These are phyloP conservation scores for Shinisaurus crocodilurus DNA, from an alignment of 2,113 vertebrate species.

Conservation along the genomic window DNA sequence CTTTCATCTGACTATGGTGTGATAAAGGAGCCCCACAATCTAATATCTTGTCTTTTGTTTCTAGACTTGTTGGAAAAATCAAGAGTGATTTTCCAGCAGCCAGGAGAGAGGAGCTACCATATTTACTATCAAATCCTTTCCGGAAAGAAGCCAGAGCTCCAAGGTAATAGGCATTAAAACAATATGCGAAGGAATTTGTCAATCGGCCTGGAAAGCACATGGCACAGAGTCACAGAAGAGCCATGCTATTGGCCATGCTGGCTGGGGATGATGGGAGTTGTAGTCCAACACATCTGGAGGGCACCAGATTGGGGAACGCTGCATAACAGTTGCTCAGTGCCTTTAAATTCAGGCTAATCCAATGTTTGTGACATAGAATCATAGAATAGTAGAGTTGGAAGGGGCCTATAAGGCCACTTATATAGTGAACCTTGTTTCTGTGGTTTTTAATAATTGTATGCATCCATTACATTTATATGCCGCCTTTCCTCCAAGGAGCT, in stretches of 20 bases:
- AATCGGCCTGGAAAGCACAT: background rate
- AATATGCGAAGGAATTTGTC: background rate
- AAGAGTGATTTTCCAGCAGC: constrained; percentile 95
- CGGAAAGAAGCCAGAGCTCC: constrained; percentile 92
- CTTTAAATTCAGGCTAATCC: background rate
- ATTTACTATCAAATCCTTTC: constrained; percentile 96
- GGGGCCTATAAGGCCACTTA: too few species aligned
- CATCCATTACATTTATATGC: background rate
- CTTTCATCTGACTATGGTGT: accelerated
- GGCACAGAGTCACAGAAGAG: background rate
- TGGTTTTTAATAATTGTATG: background rate
- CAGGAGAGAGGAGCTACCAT: constrained; percentile 91
- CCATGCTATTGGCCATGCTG: background rate
- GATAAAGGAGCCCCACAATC: background rate
- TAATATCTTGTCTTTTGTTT: constrained; percentile 25
- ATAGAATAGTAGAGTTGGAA: too few species aligned
- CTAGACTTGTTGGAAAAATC: constrained; percentile 96
- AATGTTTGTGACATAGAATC: background rate
- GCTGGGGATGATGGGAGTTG: too few species aligned
- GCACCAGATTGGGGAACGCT: too few species aligned
- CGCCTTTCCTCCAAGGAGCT: background rate
- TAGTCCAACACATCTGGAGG: too few species aligned
- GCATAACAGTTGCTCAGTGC: background rate
- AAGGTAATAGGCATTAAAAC: constrained; percentile 76
- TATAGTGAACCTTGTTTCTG: background rate